phyloP scores from a whole-genome alignment of 2,888 invertebrate genomes.

The Polyommatus iphigenia region DNA sequence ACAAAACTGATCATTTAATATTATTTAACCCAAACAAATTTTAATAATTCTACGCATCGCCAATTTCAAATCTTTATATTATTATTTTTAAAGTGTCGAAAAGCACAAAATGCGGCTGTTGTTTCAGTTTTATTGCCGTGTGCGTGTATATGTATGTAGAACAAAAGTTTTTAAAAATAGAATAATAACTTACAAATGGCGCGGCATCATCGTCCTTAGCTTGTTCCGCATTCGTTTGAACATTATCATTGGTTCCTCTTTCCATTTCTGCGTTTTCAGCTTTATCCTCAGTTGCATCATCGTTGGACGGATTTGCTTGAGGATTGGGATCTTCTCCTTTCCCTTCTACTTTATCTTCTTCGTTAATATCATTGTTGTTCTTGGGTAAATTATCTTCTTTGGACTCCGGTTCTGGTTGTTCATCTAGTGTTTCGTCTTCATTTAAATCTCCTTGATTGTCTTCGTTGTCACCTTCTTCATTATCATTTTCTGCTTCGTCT shows the following conservation, averaged over 20 bases:
- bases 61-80: too few species aligned
- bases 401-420: conserved; percentile 48
- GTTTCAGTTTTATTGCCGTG: not conserved
- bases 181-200: conserved; percentile 60
- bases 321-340: conserved; percentile 73
- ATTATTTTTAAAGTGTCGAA: not conserved
- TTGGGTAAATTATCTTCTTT: conserved; percentile 64
- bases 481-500: conserved; percentile 67
- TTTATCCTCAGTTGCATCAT: conserved; percentile 72
- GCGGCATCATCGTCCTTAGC: conserved; percentile 67
- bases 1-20: too few species aligned
- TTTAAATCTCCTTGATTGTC: conserved; percentile 49
- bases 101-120: too few species aligned
- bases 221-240: conserved; percentile 71
- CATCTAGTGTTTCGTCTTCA: conserved; percentile 40
- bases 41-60: too few species aligned
- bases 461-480: conserved; percentile 48
- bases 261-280: conserved; percentile 76
- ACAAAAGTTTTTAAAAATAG: not conserved
- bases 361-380: conserved; percentile 66
- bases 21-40: too few species aligned
- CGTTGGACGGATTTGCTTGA: conserved; percentile 72
- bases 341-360: conserved; percentile 67
- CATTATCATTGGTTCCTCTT: conserved; percentile 71
- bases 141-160: not conserved